phyloP scores from a whole-genome alignment of 2,797 vertebrate species.

The Galago senegalensis region DNA sequence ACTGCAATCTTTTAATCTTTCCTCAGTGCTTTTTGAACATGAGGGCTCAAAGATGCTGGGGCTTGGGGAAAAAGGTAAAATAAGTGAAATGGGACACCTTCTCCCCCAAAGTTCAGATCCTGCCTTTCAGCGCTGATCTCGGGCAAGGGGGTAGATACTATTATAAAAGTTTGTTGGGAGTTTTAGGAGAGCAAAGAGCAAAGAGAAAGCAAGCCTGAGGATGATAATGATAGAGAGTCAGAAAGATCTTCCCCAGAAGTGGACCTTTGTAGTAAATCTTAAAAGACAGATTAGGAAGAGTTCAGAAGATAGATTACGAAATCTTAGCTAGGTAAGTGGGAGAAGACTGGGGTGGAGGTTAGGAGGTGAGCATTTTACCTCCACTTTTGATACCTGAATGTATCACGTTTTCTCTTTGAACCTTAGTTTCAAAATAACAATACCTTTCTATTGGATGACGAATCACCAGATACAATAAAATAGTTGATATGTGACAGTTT shows the following conservation, averaged over 20 bases:
- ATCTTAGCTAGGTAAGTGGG: not conserved
- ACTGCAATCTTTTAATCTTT: constrained; percentile 17
- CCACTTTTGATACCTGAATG: not conserved
- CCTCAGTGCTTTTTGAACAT: not conserved
- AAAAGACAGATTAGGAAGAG: not conserved
- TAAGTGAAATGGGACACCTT: not conserved
- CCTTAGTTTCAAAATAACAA: not conserved
- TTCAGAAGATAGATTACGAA: not conserved
- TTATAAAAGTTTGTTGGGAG: not conserved
- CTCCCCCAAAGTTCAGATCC: not conserved
- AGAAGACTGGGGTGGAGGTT: not conserved
- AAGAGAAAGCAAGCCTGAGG: not conserved
- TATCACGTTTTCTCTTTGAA: not conserved
- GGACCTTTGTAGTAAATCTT: not conserved
- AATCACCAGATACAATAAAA: constrained; percentile 7
- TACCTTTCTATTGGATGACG: not conserved
- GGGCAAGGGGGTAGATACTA: not conserved
- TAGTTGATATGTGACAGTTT: not conserved
- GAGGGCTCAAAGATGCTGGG: not conserved
- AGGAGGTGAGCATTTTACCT: not conserved
- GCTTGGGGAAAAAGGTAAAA: not conserved
- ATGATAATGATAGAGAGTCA: not conserved
- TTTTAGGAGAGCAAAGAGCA: not conserved
- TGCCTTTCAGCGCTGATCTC: not conserved
- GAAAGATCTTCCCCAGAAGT: not conserved